These are phyloP conservation scores for Capreolus pygargus DNA, from an alignment of 2,113 vertebrate genomes.

Conservation along the genomic window DNA sequence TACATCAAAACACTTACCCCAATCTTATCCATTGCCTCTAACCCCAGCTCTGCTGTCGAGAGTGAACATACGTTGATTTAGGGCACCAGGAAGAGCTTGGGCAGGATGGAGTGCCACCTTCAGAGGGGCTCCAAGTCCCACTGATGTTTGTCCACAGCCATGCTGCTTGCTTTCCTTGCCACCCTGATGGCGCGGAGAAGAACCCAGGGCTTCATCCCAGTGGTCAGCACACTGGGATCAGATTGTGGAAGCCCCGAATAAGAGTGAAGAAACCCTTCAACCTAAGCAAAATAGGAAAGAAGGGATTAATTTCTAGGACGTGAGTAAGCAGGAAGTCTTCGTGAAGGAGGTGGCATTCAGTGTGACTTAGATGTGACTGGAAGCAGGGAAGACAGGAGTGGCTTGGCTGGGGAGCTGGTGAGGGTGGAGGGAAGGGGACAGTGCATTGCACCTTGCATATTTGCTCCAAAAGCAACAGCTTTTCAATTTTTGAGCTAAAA, in stretches of 20 bases:
- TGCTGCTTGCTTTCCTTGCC: neutral
- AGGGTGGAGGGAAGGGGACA: neutral
- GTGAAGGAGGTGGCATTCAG: neutral
- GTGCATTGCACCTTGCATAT: neutral
- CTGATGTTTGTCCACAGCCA: neutral
- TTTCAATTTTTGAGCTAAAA: neutral
- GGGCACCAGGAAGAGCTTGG: neutral
- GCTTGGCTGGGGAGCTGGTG: neutral
- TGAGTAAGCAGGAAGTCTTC: neutral
- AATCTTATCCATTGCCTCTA: neutral
- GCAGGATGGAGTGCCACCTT: neutral
- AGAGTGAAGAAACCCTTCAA: neutral
- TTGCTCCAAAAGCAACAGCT: neutral
- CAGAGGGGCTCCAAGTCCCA: neutral
- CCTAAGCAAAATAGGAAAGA: neutral
- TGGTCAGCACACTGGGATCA: neutral
- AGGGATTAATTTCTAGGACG: neutral
- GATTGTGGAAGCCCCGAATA: neutral
- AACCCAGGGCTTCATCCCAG: neutral
- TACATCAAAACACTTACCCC: neutral
- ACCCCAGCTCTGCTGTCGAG: neutral
- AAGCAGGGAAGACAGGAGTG: neutral
- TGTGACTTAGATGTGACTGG: neutral
- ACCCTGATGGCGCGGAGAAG: fast-evolving
- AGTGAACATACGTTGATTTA: neutral